Evolutionary conservation across 2,888 invertebrate genomes (phyloP).

Genomic region (Lamellibrachia columna): DNA sequence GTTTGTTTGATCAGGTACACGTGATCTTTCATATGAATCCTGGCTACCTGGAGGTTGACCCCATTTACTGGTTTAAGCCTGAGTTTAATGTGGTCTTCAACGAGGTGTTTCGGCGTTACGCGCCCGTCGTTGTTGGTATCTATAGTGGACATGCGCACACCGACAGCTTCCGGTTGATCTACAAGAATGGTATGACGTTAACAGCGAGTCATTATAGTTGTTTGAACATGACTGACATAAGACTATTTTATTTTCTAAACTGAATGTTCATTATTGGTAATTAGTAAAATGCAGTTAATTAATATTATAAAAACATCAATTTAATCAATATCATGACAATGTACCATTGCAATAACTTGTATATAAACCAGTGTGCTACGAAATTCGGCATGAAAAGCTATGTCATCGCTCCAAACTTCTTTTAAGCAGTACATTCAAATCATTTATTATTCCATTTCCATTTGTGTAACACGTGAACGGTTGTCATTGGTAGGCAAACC

Average conservation of each 20-base stretch:
- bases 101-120: constrained; percentile 78
- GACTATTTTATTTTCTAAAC: too few species aligned
- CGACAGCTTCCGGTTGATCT: constrained; percentile 79
- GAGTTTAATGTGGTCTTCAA: constrained; percentile 82
- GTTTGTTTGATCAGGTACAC: constrained; percentile 75
- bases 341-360: too few species aligned
- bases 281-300: too few species aligned
- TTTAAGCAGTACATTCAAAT: neutral
- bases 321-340: too few species aligned
- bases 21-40: constrained; percentile 91
- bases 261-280: too few species aligned
- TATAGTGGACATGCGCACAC: constrained; percentile 93
- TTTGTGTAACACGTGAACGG: neutral
- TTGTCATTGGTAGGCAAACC: constrained; percentile 71
- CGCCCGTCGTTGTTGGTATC: constrained; percentile 86
- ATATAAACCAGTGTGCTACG: too few species aligned
- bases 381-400: too few species aligned
- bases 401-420: too few species aligned
- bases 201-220: too few species aligned
- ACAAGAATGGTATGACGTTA: constrained; percentile 43
- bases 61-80: constrained; percentile 74
- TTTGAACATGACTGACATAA: too few species aligned
- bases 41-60: constrained; percentile 69
- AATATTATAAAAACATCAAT: too few species aligned
- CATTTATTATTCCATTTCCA: neutral